phyloP scores from a whole-genome alignment of 1,140 invertebrate species.

The Cheumatopsyche charites region DNA sequence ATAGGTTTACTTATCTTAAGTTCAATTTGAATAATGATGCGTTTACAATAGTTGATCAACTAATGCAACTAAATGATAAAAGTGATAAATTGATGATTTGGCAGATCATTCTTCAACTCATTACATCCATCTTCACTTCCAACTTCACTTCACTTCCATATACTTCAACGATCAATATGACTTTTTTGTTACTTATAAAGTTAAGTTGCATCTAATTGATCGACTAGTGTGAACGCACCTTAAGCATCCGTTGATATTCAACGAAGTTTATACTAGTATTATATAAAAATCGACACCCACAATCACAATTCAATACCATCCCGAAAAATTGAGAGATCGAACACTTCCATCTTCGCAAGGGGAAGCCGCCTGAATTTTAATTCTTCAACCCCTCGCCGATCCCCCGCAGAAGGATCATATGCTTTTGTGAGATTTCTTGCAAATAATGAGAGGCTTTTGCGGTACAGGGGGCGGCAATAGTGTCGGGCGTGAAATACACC shows the following conservation, averaged over 20 bases:
- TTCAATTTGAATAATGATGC: no score
- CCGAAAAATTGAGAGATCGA: neutral
- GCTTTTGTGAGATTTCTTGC: constrained; percentile 22
- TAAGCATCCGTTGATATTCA: neutral
- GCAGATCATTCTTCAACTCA: no score
- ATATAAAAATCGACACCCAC: neutral
- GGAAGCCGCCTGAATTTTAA: neutral
- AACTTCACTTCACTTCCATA: no score
- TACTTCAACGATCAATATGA: no score
- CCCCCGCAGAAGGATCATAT: constrained; percentile 23
- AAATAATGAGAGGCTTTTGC: constrained; percentile 42
- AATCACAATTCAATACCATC: neutral
- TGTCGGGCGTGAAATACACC: constrained; percentile 35
- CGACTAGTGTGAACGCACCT: no score
- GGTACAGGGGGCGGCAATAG: constrained; percentile 1
- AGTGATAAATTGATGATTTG: no score
- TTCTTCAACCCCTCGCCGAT: constrained; percentile 7
- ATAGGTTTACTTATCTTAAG: no score
- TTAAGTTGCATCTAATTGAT: no score
- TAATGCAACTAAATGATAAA: no score
- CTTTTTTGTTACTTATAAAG: no score
- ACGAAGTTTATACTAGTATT: neutral
- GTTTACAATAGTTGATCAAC: no score
- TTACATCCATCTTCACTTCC: no score
- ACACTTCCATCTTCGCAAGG: neutral